Conservation (phyloP, 1,140 invertebrate species). For the Portunus trituberculatus region DNA sequence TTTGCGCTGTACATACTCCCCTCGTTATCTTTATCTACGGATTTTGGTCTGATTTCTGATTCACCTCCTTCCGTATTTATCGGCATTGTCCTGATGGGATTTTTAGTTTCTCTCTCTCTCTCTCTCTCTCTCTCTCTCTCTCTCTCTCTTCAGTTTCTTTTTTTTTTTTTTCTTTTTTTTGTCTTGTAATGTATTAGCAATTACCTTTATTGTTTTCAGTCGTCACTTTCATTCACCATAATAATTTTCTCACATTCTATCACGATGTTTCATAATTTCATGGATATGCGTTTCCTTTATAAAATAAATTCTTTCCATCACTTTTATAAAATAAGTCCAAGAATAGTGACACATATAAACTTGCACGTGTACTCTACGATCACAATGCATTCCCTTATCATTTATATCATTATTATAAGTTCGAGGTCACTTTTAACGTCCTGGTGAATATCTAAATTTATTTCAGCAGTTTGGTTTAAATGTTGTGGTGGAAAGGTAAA, state of each 20-base stretch:
- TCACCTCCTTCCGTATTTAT: background rate
- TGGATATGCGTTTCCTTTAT: no score
- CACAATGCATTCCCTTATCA: background rate
- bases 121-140: conserved; percentile 20
- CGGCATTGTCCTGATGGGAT: background rate
- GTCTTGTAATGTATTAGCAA: background rate
- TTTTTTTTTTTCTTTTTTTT: no score
- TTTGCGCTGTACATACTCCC: background rate
- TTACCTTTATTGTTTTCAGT: background rate
- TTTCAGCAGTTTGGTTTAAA: background rate
- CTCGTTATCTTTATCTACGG: background rate
- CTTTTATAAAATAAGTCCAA: no score
- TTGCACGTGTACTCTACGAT: background rate
- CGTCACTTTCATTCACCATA: background rate
- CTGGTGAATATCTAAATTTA: background rate
- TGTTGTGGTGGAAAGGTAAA: background rate
- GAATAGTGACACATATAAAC: no score
- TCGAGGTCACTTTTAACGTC: background rate
- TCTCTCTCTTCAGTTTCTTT: background rate
- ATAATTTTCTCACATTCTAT: background rate
- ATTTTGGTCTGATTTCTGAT: background rate
- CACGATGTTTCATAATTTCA: background rate
- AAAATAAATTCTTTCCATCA: no score
- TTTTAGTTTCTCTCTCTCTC: background rate
- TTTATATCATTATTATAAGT: background rate